These are phyloP conservation scores for Synodontis membranacea DNA, from an alignment of 2,113 vertebrate species.

Conservation along the genomic window DNA sequence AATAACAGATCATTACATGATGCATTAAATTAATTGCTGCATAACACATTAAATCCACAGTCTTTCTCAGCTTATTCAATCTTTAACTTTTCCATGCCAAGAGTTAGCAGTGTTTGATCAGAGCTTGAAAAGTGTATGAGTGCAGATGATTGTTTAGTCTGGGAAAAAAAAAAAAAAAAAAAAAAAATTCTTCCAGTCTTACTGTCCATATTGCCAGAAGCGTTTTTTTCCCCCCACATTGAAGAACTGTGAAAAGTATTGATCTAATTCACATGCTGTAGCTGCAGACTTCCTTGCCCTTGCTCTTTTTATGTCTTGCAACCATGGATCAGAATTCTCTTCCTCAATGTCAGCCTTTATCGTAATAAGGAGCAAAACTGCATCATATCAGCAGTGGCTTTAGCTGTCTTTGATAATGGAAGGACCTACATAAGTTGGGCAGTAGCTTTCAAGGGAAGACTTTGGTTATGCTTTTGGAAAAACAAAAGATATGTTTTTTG, in stretches of 20 bases:
- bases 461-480: background rate
- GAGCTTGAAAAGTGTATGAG: conserved; percentile 13
- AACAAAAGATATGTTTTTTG: background rate
- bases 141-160: conserved; percentile 1
- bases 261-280: conserved; percentile 49
- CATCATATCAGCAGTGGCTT: conserved; percentile 18
- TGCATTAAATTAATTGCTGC: background rate
- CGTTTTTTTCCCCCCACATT: conserved; percentile 16
- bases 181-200: conserved; percentile 1
- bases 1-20: background rate
- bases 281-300: conserved; percentile 8
- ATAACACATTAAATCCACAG: background rate
- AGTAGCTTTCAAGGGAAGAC: background rate
- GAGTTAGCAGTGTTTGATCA: background rate
- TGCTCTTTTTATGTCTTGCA: background rate
- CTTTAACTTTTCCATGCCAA: background rate
- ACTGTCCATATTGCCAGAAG: conserved; percentile 18
- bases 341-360: background rate
- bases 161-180: background rate
- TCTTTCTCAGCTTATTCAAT: background rate
- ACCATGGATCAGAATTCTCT: conserved; percentile 1
- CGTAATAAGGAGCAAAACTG: conserved; percentile 4
- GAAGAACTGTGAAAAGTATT: conserved; percentile 37
- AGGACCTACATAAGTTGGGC: background rate
- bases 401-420: background rate